Base-by-base conservation (phyloP, 2,888 invertebrate species). In the Cistogaster globosa region DNA sequence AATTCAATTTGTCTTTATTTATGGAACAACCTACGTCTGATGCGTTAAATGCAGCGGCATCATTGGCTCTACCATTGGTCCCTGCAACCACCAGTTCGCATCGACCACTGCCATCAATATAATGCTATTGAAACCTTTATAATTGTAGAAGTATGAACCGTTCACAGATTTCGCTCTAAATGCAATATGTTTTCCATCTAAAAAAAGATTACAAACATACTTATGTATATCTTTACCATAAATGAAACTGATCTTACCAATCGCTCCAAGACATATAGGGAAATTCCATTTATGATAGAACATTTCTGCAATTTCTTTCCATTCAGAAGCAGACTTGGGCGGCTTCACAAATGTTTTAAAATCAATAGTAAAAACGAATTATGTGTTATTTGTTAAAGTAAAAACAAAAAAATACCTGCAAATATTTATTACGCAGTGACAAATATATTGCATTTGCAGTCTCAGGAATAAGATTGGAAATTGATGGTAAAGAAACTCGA, bases 281-380 rank as follows among this genome's bases (percentile, higher is more conserved):
- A 58, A 58, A 32, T 58, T 58, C 26, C 32, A 58, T 14, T 57
- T 58, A 12, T 32, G 57, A 16, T 58, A 32, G 32, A 58, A 58
- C 26, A 5, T 16, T 26, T 58, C 57, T 16, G 57, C 57, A 32
- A 32, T 16, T 14, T 14, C 12, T 32, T 58, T 32, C 57, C 57
- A 32, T 8, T 58, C 32, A 16, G n/a, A 16, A 26, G 32, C 32
- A 8, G 57, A 26, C 26, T 26, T 26, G 26, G 26, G 26, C 26
- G 26, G 26, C 26, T 26, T 26, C 1, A 26, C 26, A 26, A 26
- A 26, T 26, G 26, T 26, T 26, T 26, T 4, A 26, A 26, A 1
- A 26, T 26, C 26, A 26, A 26, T 26, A 26, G 26, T 2, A 26
- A 16, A 16, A 16, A 16, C 2, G 12, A 58, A 26, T 12, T 38